Base-by-base conservation (phyloP, 2,888 invertebrate genomes). In the Callinectes sapidus region DNA sequence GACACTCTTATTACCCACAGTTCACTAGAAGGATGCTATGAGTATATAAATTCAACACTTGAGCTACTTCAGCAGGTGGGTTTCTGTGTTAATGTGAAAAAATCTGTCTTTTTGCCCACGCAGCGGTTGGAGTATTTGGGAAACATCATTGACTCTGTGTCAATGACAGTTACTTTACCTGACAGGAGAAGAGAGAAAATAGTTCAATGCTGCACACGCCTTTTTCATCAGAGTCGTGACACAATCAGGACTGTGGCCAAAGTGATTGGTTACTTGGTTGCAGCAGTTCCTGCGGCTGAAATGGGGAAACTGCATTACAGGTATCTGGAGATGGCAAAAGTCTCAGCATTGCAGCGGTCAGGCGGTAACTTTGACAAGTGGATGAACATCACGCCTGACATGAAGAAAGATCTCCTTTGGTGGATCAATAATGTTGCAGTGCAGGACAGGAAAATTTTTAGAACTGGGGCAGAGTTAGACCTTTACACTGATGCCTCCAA, bases 231-330 rank as follows among this genome's bases (percentile, higher is more conserved):
- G n/a, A 35, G 35, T 90, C 14, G 81, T 81, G 81, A n/a, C n/a
- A n/a, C n/a, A n/a, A n/a, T n/a, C n/a, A n/a, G n/a, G n/a, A n/a
- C n/a, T n/a, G n/a, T n/a, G n/a, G n/a, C n/a, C n/a, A n/a, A n/a
- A n/a, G n/a, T n/a, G n/a, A n/a, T n/a, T n/a, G 48, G 81, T 1
- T 28, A 81, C 13, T 23, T 90, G 48, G 81, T 90, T 18, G 54
- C 81, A 1, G 54, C 90, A 23, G 81, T 81, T 18, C 90, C 90
- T 14, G 90, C 90, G 18, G 90, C 81, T 1, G 90, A 90, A 81
- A 81, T 77, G 90, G 85, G 81, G 13, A 90, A 85, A 81, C 39
- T 39, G 39, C 39, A 39, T 39, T 39, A 39, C 5, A 39, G 2
- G 39, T 39, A 39, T 2, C 39, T 90, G 85, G 55, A 85, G 42